A percentile compares a stretch with the other conserved stretches of the same genome.
These are phyloP conservation scores for Radopholus similis DNA, from an alignment of 1,140 invertebrate species.

Conservation along the genomic window DNA sequence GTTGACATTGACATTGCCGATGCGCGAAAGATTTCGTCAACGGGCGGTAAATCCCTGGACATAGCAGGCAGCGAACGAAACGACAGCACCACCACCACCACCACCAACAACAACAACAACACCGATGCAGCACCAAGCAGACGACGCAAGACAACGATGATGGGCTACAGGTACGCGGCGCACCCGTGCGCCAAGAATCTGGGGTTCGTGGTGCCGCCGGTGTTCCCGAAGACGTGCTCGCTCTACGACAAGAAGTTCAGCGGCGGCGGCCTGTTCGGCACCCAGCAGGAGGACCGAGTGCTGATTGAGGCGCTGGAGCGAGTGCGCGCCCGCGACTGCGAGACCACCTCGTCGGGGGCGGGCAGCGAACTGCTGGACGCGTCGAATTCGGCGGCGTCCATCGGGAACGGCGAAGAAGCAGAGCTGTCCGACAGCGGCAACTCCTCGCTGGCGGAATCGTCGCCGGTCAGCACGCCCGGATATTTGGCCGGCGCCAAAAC, in stretches of 20 bases:
- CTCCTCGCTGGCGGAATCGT: conserved; percentile 2
- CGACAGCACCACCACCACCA: background rate
- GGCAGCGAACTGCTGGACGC: background rate
- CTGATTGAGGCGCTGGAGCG: conserved; percentile 9
- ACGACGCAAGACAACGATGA: background rate
- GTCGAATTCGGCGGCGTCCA: background rate
- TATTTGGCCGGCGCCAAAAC: background rate
- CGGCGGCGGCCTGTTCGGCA: conserved; percentile 14
- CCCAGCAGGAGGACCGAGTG: conserved; percentile 24
- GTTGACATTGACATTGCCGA: too few species aligned
- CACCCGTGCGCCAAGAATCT: background rate
- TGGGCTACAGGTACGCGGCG: background rate
- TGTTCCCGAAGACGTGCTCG: conserved; percentile 32
- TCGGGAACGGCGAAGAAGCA: background rate
- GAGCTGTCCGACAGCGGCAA: conserved; percentile 15
- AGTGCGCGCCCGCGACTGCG: background rate
- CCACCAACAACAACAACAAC: background rate
- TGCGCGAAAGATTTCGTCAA: too few species aligned
- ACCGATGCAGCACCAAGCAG: background rate
- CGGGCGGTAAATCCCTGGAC: too few species aligned
- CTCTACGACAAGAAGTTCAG: conserved; percentile 22
- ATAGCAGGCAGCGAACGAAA: background rate
- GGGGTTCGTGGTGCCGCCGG: conserved; percentile 23
- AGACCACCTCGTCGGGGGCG: background rate
- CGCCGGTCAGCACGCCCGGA: background rate